A percentile compares a stretch with the other conserved stretches of the same genome.
phyloP scores from a whole-genome alignment of 2,888 invertebrate species.

The Merodon equestris region DNA sequence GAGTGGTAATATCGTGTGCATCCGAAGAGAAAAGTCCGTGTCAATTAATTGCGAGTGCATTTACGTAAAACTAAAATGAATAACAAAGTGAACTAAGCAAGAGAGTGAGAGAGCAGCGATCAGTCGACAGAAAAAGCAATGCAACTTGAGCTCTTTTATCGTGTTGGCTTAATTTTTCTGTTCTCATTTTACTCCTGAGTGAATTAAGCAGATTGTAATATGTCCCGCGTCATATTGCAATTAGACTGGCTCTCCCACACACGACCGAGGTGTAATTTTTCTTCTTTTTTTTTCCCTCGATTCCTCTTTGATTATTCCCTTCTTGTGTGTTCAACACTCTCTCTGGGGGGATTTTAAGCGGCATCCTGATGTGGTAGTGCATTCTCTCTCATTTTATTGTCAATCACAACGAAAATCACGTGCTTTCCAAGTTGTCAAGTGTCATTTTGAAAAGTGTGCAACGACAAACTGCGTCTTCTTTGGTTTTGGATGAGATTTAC shows the following conservation, averaged over 20 bases:
- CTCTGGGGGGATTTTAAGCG: neutral
- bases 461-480: slow-evolving; percentile 44
- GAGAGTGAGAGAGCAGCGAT: slow-evolving; percentile 17
- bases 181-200: neutral
- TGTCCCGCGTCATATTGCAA: slow-evolving; percentile 36
- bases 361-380: slow-evolving; percentile 43
- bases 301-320: neutral
- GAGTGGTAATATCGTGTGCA: slow-evolving; percentile 9
- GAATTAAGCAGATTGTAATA: slow-evolving; percentile 27
- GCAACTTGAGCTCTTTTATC: slow-evolving; percentile 20
- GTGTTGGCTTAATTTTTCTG: too few species aligned
- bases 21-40: neutral
- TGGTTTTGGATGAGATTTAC: slow-evolving; percentile 49
- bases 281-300: neutral
- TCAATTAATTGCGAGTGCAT: slow-evolving; percentile 23
- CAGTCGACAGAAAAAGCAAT: slow-evolving; percentile 25
- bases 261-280: neutral
- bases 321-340: slow-evolving; percentile 2
- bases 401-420: slow-evolving; percentile 63
- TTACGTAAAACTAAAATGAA: slow-evolving; percentile 16
- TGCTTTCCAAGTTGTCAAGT: slow-evolving; percentile 56
- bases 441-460: slow-evolving; percentile 65
- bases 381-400: slow-evolving; percentile 62
- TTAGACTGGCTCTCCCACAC: slow-evolving; percentile 13
- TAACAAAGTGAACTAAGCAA: slow-evolving; percentile 2